Evolutionary conservation across 2,113 vertebrate genomes (phyloP).

Genomic region (Brienomyrus longianalis): DNA sequence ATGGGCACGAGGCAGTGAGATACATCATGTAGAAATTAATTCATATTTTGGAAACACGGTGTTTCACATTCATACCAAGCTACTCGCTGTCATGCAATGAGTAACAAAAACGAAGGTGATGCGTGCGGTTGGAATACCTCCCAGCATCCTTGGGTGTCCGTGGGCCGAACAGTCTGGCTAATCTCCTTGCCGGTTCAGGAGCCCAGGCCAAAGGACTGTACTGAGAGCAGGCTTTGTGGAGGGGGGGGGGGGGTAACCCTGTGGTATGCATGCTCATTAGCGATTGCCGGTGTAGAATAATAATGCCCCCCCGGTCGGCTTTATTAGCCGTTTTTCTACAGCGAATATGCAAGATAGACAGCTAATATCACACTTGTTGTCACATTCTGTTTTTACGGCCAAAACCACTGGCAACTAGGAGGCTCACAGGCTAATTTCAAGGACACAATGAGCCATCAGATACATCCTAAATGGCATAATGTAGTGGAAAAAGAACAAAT

Average conservation of each 20-base stretch:
- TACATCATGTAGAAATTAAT: not conserved
- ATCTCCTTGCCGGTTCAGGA: conserved; percentile 26
- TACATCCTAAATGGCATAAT: conserved; percentile 22
- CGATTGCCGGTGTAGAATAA: conserved; percentile 32
- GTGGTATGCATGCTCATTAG: conserved; percentile 25
- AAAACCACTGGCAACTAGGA: conserved; percentile 24
- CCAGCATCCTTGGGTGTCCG: conserved; percentile 25
- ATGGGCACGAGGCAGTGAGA: not conserved
- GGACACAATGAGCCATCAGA: conserved; percentile 27
- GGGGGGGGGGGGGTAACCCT: not conserved
- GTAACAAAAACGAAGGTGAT: conserved; percentile 21
- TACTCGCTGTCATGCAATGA: not conserved
- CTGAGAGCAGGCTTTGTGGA: conserved; percentile 27
- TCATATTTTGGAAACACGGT: not conserved
- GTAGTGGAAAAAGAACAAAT: not conserved
- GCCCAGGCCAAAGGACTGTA: conserved; percentile 23
- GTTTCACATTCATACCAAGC: not conserved
- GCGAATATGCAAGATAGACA: not conserved
- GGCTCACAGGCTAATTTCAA: conserved; percentile 36
- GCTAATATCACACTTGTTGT: conserved; percentile 16
- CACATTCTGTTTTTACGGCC: conserved; percentile 16
- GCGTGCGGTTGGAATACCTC: conserved; percentile 16
- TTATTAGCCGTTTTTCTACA: conserved; percentile 31
- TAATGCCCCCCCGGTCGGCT: conserved; percentile 23
- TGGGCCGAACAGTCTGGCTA: conserved; percentile 22